phyloP scores from a whole-genome alignment of 2,888 invertebrate genomes.

The Phalangium opilio region DNA sequence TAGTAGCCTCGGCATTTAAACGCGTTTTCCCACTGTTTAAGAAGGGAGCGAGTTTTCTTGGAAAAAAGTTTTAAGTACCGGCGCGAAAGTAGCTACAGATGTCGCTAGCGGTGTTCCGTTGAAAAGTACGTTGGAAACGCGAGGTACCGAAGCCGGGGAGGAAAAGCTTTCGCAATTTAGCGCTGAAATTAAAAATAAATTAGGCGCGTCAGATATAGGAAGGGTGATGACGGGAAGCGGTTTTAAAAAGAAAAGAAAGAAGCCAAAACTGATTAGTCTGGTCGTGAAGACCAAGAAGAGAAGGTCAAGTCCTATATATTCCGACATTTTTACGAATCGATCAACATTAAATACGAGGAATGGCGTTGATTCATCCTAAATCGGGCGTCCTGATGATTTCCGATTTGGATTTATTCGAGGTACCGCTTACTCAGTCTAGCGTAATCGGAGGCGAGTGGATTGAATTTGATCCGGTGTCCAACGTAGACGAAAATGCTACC shows the following conservation, averaged over 20 bases:
- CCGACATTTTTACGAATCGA: no score
- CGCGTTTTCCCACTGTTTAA: constrained; percentile 5
- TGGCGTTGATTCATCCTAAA: no score
- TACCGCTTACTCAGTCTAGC: constrained; percentile 7
- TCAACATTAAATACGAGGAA: no score
- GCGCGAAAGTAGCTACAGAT: constrained; percentile 4
- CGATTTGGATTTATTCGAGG: constrained; percentile 8
- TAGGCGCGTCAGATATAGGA: no score
- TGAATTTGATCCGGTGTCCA: constrained; percentile 9
- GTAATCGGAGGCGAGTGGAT: constrained; percentile 8
- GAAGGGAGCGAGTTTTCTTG: constrained; percentile 4
- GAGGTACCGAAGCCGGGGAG: constrained; percentile 1
- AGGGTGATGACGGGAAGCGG: constrained; percentile 8
- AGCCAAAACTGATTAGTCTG: constrained; percentile 1
- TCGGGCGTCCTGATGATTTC: constrained; percentile 1
- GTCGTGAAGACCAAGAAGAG: no score
- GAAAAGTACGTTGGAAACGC: not conserved
- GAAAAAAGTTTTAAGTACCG: constrained; percentile 6
- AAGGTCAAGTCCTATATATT: no score
- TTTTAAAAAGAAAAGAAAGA: constrained; percentile 8
- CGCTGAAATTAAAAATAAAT: no score
- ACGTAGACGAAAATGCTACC: constrained; percentile 8
- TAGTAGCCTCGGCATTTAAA: constrained; percentile 7
- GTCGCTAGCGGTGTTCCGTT: constrained; percentile 3
- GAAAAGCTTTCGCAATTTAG: no score